These are phyloP conservation scores for Leucophenga montana DNA, from an alignment of 2,888 invertebrate genomes.

Conservation along the genomic window DNA sequence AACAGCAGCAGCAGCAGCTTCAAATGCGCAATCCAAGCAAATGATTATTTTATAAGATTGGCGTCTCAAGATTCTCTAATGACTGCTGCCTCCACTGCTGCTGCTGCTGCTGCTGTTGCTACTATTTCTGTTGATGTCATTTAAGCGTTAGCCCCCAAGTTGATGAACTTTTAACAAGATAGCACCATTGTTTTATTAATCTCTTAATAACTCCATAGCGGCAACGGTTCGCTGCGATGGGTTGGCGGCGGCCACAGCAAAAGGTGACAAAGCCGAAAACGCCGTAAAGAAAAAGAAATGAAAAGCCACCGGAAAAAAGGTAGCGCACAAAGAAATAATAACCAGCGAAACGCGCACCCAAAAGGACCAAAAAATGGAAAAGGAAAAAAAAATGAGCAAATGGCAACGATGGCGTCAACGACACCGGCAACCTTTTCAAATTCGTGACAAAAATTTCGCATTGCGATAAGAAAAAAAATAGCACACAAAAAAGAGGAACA, in stretches of 20 bases:
- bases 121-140: background rate
- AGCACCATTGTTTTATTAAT: constrained; percentile 13
- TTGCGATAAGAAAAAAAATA: background rate
- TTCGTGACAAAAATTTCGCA: constrained; percentile 11
- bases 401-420: too few relatives aligned
- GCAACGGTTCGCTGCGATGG: background rate
- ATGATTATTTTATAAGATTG: constrained; percentile 19
- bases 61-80: background rate
- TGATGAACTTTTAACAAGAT: constrained; percentile 20
- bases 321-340: background rate
- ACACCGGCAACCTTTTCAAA: background rate
- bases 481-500: too few relatives aligned
- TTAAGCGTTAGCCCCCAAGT: background rate
- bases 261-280: background rate
- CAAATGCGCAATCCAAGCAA: background rate
- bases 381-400: background rate
- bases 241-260: background rate
- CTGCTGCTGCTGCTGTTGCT: constrained; percentile 1
- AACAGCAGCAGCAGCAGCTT: background rate
- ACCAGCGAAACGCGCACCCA: background rate
- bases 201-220: constrained; percentile 17
- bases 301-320: constrained; percentile 6
- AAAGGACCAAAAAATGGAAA: background rate
- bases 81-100: background rate
- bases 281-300: background rate